Evolutionary conservation across 2,797 vertebrate genomes (phyloP).

Genomic region (Lagodon rhomboides): DNA sequence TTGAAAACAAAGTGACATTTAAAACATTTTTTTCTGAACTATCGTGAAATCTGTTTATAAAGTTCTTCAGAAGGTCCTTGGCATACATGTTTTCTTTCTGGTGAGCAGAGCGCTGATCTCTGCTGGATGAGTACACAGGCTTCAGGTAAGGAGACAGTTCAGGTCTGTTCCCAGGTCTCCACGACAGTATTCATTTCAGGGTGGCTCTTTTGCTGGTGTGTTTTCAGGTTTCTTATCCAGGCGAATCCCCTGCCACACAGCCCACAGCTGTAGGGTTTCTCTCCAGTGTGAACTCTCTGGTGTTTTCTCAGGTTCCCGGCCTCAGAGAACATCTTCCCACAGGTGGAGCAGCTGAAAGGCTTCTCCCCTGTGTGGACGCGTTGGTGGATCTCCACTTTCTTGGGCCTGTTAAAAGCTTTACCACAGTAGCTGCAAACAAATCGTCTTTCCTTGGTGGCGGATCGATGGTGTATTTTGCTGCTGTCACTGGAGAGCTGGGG

Average conservation of each 20-base stretch:
- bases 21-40: not conserved
- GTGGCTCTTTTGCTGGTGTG: conserved; percentile 86
- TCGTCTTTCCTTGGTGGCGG: conserved; percentile 84
- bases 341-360: conserved; percentile 87
- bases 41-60: not conserved
- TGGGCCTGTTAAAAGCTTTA: conserved; percentile 91
- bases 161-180: conserved; percentile 25
- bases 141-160: not conserved
- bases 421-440: conserved; percentile 89
- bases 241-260: conserved; percentile 87
- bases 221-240: conserved; percentile 88
- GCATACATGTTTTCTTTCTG: not conserved
- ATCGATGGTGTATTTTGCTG: conserved; percentile 75
- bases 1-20: conserved; percentile 3
- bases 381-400: conserved; percentile 90
- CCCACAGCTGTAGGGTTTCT: conserved; percentile 86
- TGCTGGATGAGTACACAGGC: not conserved
- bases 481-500: conserved; percentile 8
- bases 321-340: conserved; percentile 87
- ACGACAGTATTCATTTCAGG: conserved; percentile 56
- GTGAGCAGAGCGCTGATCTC: not conserved
- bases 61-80: not conserved
- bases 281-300: conserved; percentile 88
- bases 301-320: conserved; percentile 88
- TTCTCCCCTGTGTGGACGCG: conserved; percentile 88